These are phyloP conservation scores for Luperina testacea DNA, from an alignment of 2,888 invertebrate species.

Conservation along the genomic window DNA sequence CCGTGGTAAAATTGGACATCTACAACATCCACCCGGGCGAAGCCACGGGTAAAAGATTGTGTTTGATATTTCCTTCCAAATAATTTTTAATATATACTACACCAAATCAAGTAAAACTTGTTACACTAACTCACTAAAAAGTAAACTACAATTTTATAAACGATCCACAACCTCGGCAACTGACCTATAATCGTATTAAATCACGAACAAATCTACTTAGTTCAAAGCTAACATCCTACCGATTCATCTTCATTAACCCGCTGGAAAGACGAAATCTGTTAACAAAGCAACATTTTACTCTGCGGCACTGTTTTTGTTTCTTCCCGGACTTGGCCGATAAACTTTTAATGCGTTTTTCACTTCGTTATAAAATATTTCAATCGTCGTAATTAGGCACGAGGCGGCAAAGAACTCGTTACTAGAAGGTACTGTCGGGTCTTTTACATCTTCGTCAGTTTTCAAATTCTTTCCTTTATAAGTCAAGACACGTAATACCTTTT, in stretches of 20 bases:
- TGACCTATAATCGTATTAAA: constrained; percentile 61
- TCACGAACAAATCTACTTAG: constrained; percentile 49
- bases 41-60: no score
- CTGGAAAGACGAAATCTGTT: constrained; percentile 52
- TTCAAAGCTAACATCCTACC: constrained; percentile 53
- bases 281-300: constrained; percentile 62
- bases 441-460: not conserved
- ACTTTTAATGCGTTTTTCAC: constrained; percentile 86
- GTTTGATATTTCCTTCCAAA: not conserved
- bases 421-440: constrained; percentile 11
- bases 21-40: no score
- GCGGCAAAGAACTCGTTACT: constrained; percentile 76
- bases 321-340: constrained; percentile 71
- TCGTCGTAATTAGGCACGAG: constrained; percentile 79
- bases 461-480: not conserved
- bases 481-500: not conserved
- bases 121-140: constrained; percentile 4
- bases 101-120: not conserved
- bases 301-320: constrained; percentile 74
- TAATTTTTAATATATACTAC: not conserved
- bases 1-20: no score
- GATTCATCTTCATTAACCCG: constrained; percentile 58
- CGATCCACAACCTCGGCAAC: constrained; percentile 45
- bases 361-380: constrained; percentile 84
- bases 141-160: constrained; percentile 40